Conservation (phyloP, 2,888 invertebrate genomes). For the Aplocera efformata region DNA sequence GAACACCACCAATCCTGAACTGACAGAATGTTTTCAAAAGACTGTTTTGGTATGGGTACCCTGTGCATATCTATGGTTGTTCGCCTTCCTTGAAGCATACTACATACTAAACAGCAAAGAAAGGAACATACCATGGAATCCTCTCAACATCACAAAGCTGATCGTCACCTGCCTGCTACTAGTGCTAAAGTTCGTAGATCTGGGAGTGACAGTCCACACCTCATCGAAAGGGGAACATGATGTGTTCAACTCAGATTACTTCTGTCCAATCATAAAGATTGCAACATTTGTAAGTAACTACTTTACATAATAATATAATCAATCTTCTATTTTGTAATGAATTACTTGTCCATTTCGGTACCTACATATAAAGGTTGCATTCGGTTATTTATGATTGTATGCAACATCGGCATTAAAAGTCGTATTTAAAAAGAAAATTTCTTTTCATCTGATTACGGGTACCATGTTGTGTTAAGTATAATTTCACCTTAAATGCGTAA, state of each 20-base stretch:
- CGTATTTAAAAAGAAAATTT: no score
- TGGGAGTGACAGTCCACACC: constrained; percentile 82
- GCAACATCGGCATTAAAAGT: no score
- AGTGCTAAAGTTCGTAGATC: constrained; percentile 84
- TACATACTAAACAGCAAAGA: constrained; percentile 88
- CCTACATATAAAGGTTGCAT: no score
- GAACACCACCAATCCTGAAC: constrained; percentile 90
- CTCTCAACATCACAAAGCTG: constrained; percentile 85
- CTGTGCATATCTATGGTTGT: constrained; percentile 90
- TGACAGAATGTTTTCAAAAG: constrained; percentile 95
- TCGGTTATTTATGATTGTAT: no score
- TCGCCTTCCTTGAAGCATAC: constrained; percentile 86
- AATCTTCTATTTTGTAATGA: no score
- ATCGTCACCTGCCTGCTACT: constrained; percentile 83
- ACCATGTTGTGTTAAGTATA: no score
- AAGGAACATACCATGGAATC: constrained; percentile 88
- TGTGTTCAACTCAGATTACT: constrained; percentile 86
- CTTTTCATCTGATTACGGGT: no score
- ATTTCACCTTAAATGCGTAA: no score
- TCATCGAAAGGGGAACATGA: constrained; percentile 69
- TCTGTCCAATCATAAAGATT: constrained; percentile 88
- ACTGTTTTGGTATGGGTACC: constrained; percentile 95
- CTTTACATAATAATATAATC: no score
- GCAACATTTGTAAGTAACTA: constrained; percentile 88
- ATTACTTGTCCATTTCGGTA: no score